Conservation (phyloP, 2,888 invertebrate genomes). For the Lepidochitona cinerea region DNA sequence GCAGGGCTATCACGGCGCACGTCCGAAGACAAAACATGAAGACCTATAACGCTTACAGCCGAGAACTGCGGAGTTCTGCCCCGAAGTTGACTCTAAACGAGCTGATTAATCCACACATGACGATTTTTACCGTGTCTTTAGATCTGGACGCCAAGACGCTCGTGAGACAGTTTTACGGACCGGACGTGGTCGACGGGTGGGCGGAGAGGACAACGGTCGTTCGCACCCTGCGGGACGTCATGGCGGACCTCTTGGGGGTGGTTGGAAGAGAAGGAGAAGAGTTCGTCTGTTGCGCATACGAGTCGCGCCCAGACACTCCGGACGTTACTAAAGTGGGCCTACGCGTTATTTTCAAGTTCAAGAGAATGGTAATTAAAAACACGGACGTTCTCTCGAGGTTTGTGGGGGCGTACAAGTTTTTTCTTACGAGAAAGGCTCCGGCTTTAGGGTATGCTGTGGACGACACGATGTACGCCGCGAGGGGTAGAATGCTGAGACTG, state of each 20-base stretch:
- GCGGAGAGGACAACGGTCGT: neutral
- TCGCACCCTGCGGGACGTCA: neutral
- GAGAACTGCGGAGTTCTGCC: neutral
- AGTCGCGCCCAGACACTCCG: neutral
- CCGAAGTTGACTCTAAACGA: neutral
- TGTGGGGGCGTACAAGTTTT: neutral
- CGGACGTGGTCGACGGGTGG: neutral
- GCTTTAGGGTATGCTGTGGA: neutral
- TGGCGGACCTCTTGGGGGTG: neutral
- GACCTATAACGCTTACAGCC: neutral
- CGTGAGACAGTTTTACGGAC: neutral
- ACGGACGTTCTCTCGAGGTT: neutral
- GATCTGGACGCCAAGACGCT: neutral
- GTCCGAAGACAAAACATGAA: neutral
- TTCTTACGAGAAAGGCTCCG: neutral
- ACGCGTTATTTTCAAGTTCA: neutral
- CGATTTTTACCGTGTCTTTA: neutral
- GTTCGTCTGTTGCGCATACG: neutral
- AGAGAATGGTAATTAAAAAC: neutral
- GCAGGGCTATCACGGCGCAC: neutral
- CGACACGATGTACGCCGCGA: neutral
- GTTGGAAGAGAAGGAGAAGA: neutral
- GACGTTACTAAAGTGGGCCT: neutral
- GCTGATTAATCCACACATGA: neutral
- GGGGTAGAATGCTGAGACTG: neutral